Conservation (phyloP, 2,797 vertebrate species). For the Peromyscus aztecus region DNA sequence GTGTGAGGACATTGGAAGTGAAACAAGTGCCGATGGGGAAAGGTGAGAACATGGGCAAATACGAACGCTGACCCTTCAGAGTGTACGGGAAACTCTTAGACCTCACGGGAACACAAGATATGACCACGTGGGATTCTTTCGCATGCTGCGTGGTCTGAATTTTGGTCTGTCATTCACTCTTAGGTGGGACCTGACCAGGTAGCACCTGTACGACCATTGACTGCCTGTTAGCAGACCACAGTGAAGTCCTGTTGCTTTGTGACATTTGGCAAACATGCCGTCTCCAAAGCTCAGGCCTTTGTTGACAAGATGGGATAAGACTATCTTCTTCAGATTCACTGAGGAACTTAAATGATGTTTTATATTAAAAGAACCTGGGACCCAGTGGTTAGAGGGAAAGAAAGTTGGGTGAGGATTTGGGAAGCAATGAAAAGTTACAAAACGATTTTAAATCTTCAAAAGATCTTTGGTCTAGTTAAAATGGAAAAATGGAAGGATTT, state of each 20-base stretch:
- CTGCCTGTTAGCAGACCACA: neutral
- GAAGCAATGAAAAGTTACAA: slow-evolving; percentile 56
- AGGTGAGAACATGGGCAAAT: neutral
- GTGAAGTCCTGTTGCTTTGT: neutral
- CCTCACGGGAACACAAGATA: neutral
- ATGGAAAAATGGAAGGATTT: slow-evolving; percentile 66
- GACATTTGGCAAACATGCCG: neutral
- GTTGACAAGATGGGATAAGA: neutral
- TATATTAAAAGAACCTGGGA: neutral
- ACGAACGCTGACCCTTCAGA: neutral
- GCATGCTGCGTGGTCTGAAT: neutral
- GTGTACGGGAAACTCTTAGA: neutral
- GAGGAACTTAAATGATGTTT: slow-evolving; percentile 16
- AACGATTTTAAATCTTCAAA: slow-evolving; percentile 59
- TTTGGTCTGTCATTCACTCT: slow-evolving; percentile 26
- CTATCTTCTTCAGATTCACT: neutral
- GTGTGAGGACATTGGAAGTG: neutral
- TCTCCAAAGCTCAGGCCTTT: neutral
- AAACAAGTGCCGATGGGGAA: neutral
- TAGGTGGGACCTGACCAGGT: neutral
- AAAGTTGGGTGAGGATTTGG: slow-evolving; percentile 47
- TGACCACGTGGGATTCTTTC: neutral
- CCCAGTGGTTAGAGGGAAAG: neutral
- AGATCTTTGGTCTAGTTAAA: slow-evolving; percentile 46
- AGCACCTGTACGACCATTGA: neutral